These are phyloP conservation scores for Elysia crispata DNA, from an alignment of 2,888 invertebrate species.

Conservation along the genomic window DNA sequence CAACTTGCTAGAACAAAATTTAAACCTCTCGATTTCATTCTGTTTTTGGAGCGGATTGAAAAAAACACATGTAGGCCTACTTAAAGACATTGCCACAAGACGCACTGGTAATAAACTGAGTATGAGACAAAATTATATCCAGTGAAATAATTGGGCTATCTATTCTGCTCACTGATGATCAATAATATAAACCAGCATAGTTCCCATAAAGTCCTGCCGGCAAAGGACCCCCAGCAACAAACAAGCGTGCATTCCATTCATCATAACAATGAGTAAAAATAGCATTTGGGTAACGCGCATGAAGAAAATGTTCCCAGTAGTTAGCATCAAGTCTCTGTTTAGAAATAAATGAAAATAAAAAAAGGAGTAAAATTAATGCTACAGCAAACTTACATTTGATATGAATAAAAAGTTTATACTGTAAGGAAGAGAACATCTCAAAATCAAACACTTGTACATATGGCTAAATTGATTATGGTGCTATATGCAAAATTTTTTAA, in stretches of 20 bases:
- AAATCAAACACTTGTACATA: background rate
- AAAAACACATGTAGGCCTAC: background rate
- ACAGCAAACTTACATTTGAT: too few relatives aligned
- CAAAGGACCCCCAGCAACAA: slow-evolving; percentile 96
- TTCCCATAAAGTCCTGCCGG: slow-evolving; percentile 94
- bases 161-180: slow-evolving; percentile 40
- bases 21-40: background rate
- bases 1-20: background rate
- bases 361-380: too few relatives aligned
- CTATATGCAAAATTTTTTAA: too few relatives aligned
- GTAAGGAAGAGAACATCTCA: background rate
- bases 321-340: slow-evolving; percentile 74
- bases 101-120: background rate
- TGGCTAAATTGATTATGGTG: background rate
- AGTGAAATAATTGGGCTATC: background rate
- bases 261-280: slow-evolving; percentile 98
- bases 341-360: background rate
- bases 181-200: slow-evolving; percentile 97
- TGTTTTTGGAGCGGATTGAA: background rate
- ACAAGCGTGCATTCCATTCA: slow-evolving; percentile 91
- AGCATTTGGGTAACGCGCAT: slow-evolving; percentile 85
- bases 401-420: too few relatives aligned
- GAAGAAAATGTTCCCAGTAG: slow-evolving; percentile 81
- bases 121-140: too few relatives aligned
- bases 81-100: background rate